phyloP scores from a whole-genome alignment of 2,113 vertebrate genomes.

The Melanostigma gelatinosum region DNA sequence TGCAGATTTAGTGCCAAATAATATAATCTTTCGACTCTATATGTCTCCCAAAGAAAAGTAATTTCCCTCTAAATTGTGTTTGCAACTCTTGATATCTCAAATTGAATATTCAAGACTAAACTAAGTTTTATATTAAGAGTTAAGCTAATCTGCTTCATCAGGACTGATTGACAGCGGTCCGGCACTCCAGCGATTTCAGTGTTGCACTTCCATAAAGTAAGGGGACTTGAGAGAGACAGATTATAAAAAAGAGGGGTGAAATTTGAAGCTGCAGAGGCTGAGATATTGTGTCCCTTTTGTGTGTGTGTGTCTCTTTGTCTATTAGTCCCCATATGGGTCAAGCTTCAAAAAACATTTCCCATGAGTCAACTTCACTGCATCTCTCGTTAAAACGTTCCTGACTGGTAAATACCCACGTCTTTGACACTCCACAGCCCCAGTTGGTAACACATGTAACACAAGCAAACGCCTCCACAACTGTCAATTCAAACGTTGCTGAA shows the following conservation, averaged over 20 bases:
- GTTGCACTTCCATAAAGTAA: not conserved
- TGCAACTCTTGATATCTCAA: not conserved
- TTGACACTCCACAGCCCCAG: not conserved
- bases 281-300: not conserved
- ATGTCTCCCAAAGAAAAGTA: not conserved
- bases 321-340: not conserved
- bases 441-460: not conserved
- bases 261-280: not conserved
- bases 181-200: not conserved
- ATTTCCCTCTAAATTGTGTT: not conserved
- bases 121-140: not conserved
- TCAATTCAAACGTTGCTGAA: not conserved
- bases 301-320: not conserved
- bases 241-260: not conserved
- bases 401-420: not conserved
- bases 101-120: not conserved
- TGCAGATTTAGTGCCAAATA: slow-evolving; percentile 62
- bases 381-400: not conserved
- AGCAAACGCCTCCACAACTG: not conserved
- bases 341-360: not conserved
- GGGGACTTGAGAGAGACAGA: not conserved
- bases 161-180: not conserved
- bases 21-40: not conserved
- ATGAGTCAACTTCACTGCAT: not conserved
- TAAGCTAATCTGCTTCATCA: not conserved